These are phyloP conservation scores for Limnothrissa miodon DNA, from an alignment of 2,113 vertebrate genomes.

Conservation along the genomic window DNA sequence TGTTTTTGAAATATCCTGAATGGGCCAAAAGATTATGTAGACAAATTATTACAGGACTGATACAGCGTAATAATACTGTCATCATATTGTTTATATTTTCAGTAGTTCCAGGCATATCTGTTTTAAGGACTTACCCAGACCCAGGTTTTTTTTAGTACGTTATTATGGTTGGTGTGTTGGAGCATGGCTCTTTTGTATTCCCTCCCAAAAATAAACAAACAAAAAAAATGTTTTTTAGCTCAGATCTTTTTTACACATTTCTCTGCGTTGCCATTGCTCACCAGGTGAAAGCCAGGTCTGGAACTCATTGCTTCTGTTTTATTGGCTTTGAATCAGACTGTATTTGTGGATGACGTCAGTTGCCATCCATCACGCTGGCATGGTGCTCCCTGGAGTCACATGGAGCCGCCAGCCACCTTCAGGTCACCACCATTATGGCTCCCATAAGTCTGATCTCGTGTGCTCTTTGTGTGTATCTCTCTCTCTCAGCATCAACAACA, in stretches of 20 bases:
- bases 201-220: no score
- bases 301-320: slow-evolving; percentile 28
- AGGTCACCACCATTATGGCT: slow-evolving; percentile 6
- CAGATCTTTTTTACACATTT: neutral
- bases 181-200: no score
- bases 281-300: slow-evolving; percentile 7
- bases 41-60: neutral
- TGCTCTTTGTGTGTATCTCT: slow-evolving; percentile 39
- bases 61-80: neutral
- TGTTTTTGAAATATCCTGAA: neutral
- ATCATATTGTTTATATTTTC: neutral
- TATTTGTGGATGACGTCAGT: slow-evolving; percentile 32
- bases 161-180: neutral
- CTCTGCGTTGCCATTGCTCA: slow-evolving; percentile 22
- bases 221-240: neutral
- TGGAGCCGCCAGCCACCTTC: neutral
- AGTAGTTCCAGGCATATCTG: neutral
- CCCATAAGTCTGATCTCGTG: neutral
- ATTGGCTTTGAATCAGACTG: slow-evolving; percentile 9
- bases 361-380: slow-evolving; percentile 26
- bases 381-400: slow-evolving; percentile 12
- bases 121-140: neutral
- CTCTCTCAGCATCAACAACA: slow-evolving; percentile 92
- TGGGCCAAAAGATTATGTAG: neutral
- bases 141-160: neutral